Evolutionary conservation across 2,888 invertebrate genomes (phyloP).

Genomic region (Cheilosia grossa): DNA sequence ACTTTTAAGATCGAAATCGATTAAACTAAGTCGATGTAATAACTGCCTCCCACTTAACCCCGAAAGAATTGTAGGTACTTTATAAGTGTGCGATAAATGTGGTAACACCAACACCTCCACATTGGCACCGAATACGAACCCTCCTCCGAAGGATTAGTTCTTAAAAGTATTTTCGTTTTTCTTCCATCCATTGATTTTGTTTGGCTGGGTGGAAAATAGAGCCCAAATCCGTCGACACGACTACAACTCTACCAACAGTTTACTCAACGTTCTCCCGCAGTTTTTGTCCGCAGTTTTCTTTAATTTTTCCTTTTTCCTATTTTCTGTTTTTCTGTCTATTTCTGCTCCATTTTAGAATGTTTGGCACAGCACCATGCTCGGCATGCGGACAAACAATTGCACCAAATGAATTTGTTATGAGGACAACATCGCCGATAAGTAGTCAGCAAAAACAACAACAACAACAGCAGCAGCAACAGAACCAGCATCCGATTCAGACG

Average conservation of each 20-base stretch:
- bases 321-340: background rate
- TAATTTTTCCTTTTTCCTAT: conserved; percentile 18
- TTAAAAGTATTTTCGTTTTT: conserved; percentile 17
- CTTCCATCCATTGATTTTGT: conserved; percentile 32
- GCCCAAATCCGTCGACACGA: conserved; percentile 16
- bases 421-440: conserved; percentile 82
- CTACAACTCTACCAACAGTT: conserved; percentile 34
- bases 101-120: background rate
- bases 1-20: too few species aligned
- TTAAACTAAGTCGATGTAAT: too few species aligned
- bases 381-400: conserved; percentile 95
- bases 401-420: conserved; percentile 95
- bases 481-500: conserved; percentile 73
- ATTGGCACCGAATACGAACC: background rate
- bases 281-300: conserved; percentile 15
- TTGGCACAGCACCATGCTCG: conserved; percentile 94
- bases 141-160: background rate
- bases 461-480: conserved; percentile 81
- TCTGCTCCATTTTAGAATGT: conserved; percentile 87
- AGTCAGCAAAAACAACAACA: conserved; percentile 76
- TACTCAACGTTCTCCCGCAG: conserved; percentile 17
- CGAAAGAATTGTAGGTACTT: too few species aligned
- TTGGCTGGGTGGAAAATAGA: conserved; percentile 26
- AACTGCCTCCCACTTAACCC: too few species aligned
- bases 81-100: background rate